Evolutionary conservation across 2,113 vertebrate species (phyloP).

Genomic region (Edolisoma coerulescens): DNA sequence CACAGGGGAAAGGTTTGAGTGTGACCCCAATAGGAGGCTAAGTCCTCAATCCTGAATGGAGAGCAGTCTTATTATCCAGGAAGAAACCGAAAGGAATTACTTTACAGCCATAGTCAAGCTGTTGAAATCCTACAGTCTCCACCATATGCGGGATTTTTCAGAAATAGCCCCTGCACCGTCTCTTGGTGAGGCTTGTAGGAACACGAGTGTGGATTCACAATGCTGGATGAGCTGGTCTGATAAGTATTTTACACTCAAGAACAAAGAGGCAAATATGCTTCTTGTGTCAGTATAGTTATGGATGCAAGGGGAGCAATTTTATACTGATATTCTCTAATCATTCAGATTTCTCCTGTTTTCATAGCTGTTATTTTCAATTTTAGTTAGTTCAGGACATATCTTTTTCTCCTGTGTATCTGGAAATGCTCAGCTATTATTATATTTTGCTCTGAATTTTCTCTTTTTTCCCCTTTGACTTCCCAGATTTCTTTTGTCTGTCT

Average conservation of each 20-base stretch:
- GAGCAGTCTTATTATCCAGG: neutral
- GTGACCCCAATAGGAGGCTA: neutral
- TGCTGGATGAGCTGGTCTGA: neutral
- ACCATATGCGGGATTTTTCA: neutral
- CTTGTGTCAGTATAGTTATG: neutral
- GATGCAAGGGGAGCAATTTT: neutral
- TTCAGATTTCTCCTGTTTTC: neutral
- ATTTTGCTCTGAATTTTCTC: constrained; percentile 11
- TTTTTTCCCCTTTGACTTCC: neutral
- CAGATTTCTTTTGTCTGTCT: constrained; percentile 35
- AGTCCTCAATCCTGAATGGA: neutral
- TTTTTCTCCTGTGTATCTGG: constrained; percentile 17
- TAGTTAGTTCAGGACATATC: neutral
- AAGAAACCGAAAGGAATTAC: neutral
- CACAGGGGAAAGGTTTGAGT: neutral
- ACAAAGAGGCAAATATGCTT: neutral
- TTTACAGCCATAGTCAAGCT: neutral
- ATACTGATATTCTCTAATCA: neutral
- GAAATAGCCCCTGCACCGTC: neutral
- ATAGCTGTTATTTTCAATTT: constrained; percentile 9
- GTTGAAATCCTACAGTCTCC: neutral
- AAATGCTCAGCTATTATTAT: constrained; percentile 26
- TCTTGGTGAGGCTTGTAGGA: neutral
- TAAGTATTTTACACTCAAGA: neutral
- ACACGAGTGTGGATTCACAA: neutral